phyloP scores from a whole-genome alignment of 2,113 vertebrate species.

The Erinaceus europaeus region DNA sequence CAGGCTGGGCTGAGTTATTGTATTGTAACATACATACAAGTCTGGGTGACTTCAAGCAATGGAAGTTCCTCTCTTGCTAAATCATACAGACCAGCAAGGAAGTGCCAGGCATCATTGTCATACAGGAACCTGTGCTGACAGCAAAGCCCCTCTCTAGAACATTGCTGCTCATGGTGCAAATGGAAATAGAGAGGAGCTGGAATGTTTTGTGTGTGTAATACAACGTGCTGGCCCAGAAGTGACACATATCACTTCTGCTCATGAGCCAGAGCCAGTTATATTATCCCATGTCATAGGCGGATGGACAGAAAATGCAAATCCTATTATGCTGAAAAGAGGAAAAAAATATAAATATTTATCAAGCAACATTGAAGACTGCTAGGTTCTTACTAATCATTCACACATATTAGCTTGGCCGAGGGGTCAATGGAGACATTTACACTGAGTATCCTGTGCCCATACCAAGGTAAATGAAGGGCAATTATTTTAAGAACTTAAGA shows the following conservation, averaged over 20 bases:
- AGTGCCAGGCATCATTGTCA: too few species aligned
- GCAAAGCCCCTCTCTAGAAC: background rate
- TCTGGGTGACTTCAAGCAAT: too few species aligned
- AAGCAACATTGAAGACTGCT: background rate
- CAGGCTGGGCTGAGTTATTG: too few species aligned
- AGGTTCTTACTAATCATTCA: background rate
- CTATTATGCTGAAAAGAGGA: background rate
- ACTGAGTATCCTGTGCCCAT: background rate
- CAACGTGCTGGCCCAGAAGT: background rate
- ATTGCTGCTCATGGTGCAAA: background rate
- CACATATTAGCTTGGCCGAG: background rate
- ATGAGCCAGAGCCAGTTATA: background rate
- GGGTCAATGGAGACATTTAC: background rate
- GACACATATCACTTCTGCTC: background rate
- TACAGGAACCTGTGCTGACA: background rate
- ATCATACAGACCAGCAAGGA: too few species aligned
- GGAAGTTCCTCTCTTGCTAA: too few species aligned
- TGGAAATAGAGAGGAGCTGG: constrained; percentile 11
- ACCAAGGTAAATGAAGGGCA: background rate
- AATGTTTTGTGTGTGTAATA: background rate
- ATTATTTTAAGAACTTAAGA: background rate
- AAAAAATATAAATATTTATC: background rate
- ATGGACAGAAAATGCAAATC: background rate
- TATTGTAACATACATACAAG: too few species aligned
- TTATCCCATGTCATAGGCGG: background rate